Evolutionary conservation across 2,113 vertebrate genomes (phyloP).

Genomic region (Cervus canadensis): DNA sequence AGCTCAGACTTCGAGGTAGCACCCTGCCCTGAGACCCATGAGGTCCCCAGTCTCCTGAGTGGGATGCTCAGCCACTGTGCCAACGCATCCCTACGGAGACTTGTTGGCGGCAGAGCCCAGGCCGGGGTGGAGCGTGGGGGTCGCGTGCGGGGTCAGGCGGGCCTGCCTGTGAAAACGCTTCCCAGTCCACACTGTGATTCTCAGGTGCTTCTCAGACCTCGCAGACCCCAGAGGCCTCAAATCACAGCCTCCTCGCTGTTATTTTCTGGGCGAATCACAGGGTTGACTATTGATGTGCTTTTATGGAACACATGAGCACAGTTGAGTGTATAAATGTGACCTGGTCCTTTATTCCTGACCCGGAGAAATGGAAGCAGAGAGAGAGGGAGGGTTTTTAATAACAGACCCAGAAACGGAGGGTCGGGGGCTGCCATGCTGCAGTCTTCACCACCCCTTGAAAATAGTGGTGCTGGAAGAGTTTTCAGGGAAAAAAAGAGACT

Average conservation of each 20-base stretch:
- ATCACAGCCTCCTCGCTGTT: rapidly evolving
- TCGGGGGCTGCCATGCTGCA: not conserved
- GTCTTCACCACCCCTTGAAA: not conserved
- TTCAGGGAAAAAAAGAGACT: not conserved
- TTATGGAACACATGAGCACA: no score
- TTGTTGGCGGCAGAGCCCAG: rapidly evolving
- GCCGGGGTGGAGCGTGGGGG: not conserved
- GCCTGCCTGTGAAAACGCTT: rapidly evolving
- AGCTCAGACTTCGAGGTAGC: constrained; percentile 92
- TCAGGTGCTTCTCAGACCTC: not conserved
- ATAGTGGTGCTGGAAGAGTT: not conserved
- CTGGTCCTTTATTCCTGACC: not conserved
- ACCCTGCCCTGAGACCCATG: not conserved
- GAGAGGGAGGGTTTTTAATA: rapidly evolving
- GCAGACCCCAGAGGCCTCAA: not conserved
- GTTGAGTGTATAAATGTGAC: not conserved
- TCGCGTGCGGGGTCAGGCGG: rapidly evolving
- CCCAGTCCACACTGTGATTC: rapidly evolving
- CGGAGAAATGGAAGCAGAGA: not conserved
- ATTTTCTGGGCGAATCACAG: not conserved
- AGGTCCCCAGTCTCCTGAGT: not conserved
- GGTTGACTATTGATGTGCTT: no score
- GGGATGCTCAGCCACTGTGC: rapidly evolving
- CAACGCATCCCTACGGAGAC: rapidly evolving
- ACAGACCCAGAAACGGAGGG: rapidly evolving